Percentiles rank a stretch among this genome's conserved stretches.
Conservation (phyloP, 2,797 vertebrate species). For the Rhinogobio ventralis region DNA sequence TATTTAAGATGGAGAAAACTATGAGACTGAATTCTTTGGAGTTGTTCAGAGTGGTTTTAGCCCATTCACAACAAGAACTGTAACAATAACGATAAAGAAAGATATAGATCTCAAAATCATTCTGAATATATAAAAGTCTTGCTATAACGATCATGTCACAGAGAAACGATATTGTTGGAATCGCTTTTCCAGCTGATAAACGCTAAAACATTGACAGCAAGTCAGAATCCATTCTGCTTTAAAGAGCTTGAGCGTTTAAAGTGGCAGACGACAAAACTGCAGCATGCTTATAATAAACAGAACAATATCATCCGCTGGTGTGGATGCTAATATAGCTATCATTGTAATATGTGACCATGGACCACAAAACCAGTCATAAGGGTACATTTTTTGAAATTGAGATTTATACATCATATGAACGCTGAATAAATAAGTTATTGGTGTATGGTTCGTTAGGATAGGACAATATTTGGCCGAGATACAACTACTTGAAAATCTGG, state of each 20-base stretch:
- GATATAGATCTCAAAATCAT: not conserved
- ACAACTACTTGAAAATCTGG: too few relatives aligned
- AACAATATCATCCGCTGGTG: not conserved
- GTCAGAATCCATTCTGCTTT: not conserved
- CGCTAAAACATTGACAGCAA: not conserved
- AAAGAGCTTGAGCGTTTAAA: not conserved
- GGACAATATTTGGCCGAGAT: too few relatives aligned
- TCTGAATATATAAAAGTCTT: not conserved
- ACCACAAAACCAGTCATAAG: too few relatives aligned
- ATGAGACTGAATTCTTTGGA: not conserved
- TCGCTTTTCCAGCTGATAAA: not conserved
- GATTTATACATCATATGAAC: too few relatives aligned
- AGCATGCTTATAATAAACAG: not conserved
- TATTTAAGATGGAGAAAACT: not conserved
- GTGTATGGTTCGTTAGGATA: too few relatives aligned
- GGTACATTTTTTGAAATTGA: too few relatives aligned
- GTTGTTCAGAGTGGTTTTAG: not conserved
- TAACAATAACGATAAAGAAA: not conserved
- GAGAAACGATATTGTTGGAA: not conserved
- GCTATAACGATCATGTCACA: not conserved
- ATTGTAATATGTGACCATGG: not conserved
- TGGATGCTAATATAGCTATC: not conserved
- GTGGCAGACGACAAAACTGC: not conserved
- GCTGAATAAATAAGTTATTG: too few relatives aligned
- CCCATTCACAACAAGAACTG: not conserved